phyloP scores from a whole-genome alignment of 2,797 vertebrate species.

The Apodemus agrarius region DNA sequence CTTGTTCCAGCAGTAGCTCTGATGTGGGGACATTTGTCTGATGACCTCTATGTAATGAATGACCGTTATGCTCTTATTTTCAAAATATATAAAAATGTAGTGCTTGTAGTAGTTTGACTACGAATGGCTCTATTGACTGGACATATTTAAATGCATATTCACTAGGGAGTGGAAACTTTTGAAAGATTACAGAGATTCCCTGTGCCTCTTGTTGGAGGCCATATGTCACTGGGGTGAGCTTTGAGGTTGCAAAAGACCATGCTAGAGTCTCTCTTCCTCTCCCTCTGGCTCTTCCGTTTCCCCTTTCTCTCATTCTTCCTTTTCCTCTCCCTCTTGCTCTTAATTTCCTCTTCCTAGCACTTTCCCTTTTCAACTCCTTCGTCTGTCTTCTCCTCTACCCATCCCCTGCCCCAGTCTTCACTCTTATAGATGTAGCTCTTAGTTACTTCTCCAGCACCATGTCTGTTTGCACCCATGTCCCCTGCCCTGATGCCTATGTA shows the following conservation, averaged over 20 bases:
- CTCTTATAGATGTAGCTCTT: not conserved
- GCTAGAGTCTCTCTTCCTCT: not conserved
- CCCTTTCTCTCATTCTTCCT: not conserved
- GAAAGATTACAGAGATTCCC: not conserved
- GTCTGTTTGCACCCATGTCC: not conserved
- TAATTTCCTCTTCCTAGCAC: not conserved
- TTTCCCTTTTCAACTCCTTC: not conserved
- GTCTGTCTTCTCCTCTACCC: not conserved
- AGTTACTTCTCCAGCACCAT: not conserved
- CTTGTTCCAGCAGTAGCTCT: constrained; percentile 46
- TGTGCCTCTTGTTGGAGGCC: not conserved
- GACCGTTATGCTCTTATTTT: not conserved
- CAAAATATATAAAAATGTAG: not conserved
- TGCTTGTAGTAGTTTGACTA: not conserved
- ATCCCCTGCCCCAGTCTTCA: no score
- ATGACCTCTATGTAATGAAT: not conserved
- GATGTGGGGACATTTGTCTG: constrained; percentile 24
- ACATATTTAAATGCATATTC: not conserved
- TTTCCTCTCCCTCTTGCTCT: not conserved
- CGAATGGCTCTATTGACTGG: not conserved
- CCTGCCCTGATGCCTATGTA: no score
- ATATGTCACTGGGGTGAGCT: no score
- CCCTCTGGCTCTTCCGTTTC: not conserved
- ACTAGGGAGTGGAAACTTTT: not conserved
- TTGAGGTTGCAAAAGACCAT: not conserved